A percentile compares a stretch with the other conserved stretches of the same genome.
phyloP scores from a whole-genome alignment of 2,888 invertebrate species.

The Gnatocerus cornutus region DNA sequence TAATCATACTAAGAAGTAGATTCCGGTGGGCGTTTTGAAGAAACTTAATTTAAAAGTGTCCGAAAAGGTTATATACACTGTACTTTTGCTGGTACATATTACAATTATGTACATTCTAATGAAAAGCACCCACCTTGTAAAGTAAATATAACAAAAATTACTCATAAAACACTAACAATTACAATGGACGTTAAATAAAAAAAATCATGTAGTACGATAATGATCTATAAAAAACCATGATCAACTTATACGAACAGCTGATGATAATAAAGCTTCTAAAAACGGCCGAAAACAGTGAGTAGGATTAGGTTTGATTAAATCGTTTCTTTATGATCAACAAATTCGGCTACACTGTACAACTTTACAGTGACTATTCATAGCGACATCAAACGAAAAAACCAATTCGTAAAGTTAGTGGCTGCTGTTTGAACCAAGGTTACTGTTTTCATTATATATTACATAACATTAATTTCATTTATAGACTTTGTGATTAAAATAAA shows the following conservation, averaged over 20 bases:
- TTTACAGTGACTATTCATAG: constrained; percentile 41
- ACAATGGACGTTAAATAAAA: constrained; percentile 46
- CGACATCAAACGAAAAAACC: constrained; percentile 38
- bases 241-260: constrained; percentile 33
- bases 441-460: constrained; percentile 42
- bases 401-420: constrained; percentile 39
- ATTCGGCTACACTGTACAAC: constrained; percentile 38
- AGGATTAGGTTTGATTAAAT: constrained; percentile 11
- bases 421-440: constrained; percentile 24
- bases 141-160: constrained; percentile 28
- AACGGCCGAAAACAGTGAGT: constrained; percentile 3
- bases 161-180: constrained; percentile 43
- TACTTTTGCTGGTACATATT: constrained; percentile 39
- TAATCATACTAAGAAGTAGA: constrained; percentile 37
- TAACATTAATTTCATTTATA: constrained; percentile 38
- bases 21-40: constrained; percentile 21
- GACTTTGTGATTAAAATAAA: constrained; percentile 45
- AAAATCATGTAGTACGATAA: constrained; percentile 39
- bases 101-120: constrained; percentile 44
- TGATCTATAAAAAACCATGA: constrained; percentile 32
- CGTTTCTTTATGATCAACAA: constrained; percentile 30
- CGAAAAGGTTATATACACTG: constrained; percentile 44
- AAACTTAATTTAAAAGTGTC: constrained; percentile 16
- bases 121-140: constrained; percentile 36
- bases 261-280: constrained; percentile 19